A percentile compares a stretch with the other conserved stretches of the same genome.
Evolutionary conservation across 2,797 vertebrate genomes (phyloP).

Genomic region (Helicolenus hilgendorfi): DNA sequence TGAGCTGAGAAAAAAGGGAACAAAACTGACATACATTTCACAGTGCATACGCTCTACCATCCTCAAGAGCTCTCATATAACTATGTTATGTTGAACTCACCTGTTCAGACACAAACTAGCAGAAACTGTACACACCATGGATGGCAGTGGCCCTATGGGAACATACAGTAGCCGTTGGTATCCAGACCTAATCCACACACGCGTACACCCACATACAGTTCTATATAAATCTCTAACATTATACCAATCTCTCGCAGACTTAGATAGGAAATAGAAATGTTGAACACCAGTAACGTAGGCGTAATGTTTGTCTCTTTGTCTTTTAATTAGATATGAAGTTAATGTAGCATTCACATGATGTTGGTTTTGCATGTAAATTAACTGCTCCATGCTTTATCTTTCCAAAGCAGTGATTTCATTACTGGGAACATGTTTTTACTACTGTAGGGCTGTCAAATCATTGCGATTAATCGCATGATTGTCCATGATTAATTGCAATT

Average conservation of each 20-base stretch:
- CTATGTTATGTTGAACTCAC: not conserved
- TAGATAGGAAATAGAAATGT: not conserved
- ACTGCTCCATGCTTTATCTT: not conserved
- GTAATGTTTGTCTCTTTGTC: not conserved
- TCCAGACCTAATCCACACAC: not conserved
- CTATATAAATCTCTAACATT: not conserved
- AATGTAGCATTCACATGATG: not conserved
- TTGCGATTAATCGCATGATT: too few species aligned
- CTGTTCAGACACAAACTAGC: not conserved
- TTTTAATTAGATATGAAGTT: slow-evolving; percentile 33
- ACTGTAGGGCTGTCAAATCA: too few species aligned
- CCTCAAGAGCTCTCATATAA: not conserved
- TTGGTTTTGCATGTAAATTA: slow-evolving; percentile 2
- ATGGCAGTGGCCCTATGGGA: not conserved
- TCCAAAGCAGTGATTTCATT: not conserved
- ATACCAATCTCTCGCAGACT: not conserved
- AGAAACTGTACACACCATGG: not conserved
- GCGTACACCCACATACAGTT: not conserved
- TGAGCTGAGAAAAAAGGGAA: not conserved
- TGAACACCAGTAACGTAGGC: not conserved
- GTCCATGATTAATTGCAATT: too few species aligned
- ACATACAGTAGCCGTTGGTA: not conserved
- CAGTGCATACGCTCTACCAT: not conserved
- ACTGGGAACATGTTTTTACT: too few species aligned
- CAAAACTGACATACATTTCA: slow-evolving; percentile 1